Evolutionary conservation across 2,797 vertebrate genomes (phyloP).

Genomic region (Sarcoramphus papa): DNA sequence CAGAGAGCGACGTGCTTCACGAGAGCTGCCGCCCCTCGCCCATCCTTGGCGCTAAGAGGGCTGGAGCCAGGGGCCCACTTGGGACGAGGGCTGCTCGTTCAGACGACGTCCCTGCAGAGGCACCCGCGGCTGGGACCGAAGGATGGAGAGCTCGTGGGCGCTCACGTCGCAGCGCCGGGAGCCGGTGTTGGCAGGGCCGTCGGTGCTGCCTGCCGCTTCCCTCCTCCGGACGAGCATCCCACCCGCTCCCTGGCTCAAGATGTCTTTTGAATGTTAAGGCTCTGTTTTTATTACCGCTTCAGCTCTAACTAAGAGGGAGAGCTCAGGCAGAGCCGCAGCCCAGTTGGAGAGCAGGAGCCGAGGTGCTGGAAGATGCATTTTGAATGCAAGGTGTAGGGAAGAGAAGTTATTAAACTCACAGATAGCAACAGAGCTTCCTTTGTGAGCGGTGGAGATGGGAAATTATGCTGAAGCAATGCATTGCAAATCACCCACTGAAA

Average conservation of each 20-base stretch:
- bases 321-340: neutral
- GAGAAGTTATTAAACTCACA: conserved; percentile 69
- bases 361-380: conserved; percentile 38
- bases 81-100: rapidly evolving
- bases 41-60: neutral
- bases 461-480: conserved; percentile 73
- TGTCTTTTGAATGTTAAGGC: neutral
- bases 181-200: rapidly evolving
- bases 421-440: conserved; percentile 69
- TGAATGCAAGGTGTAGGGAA: conserved; percentile 61
- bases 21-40: neutral
- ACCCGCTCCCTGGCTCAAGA: rapidly evolving
- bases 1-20: rapidly evolving
- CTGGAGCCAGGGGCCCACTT: neutral
- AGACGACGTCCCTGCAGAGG: neutral
- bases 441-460: conserved; percentile 69
- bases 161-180: rapidly evolving
- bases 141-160: rapidly evolving
- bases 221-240: neutral
- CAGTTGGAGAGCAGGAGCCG: neutral
- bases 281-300: neutral
- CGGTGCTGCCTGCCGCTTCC: neutral
- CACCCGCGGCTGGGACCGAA: neutral
- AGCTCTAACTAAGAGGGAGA: neutral
- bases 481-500: conserved; percentile 68